Percentiles rank a stretch among this genome's conserved stretches.
These are phyloP conservation scores for Sylvilagus bachmani DNA, from an alignment of 2,113 vertebrate genomes.

Conservation along the genomic window DNA sequence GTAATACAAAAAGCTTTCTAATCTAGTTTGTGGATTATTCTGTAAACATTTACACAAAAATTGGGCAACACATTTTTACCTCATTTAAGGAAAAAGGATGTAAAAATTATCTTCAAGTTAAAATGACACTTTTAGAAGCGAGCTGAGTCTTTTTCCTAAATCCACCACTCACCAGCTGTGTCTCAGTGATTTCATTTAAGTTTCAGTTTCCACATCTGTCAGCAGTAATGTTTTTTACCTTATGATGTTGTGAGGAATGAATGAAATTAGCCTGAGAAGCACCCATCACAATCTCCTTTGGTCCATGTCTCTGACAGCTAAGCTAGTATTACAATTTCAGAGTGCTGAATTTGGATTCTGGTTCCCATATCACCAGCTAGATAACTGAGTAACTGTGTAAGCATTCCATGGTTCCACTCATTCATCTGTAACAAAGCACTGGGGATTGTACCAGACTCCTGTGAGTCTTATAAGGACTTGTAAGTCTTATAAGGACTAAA, in stretches of 20 bases:
- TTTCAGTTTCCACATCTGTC: background rate
- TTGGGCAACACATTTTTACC: background rate
- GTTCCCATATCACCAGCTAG: background rate
- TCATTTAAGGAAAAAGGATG: background rate
- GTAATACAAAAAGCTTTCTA: background rate
- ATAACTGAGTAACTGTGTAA: background rate
- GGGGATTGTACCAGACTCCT: background rate
- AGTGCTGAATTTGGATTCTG: background rate
- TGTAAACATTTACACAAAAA: background rate
- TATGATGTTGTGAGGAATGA: background rate
- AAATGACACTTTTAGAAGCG: slow-evolving; percentile 12
- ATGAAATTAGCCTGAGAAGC: too few relatives aligned
- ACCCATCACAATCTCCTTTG: background rate
- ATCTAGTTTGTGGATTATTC: background rate
- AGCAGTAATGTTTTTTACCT: background rate
- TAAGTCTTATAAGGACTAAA: background rate
- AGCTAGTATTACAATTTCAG: background rate
- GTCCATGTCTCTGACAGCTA: background rate
- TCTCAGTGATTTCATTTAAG: background rate
- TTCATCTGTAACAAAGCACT: background rate
- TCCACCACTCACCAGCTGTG: background rate
- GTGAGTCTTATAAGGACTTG: too few relatives aligned
- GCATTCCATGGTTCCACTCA: background rate
- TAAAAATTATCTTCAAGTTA: background rate
- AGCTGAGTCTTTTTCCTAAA: background rate